A percentile compares a stretch with the other conserved stretches of the same genome.
Evolutionary conservation across 2,113 vertebrate species (phyloP).

Genomic region (Serinus canaria): DNA sequence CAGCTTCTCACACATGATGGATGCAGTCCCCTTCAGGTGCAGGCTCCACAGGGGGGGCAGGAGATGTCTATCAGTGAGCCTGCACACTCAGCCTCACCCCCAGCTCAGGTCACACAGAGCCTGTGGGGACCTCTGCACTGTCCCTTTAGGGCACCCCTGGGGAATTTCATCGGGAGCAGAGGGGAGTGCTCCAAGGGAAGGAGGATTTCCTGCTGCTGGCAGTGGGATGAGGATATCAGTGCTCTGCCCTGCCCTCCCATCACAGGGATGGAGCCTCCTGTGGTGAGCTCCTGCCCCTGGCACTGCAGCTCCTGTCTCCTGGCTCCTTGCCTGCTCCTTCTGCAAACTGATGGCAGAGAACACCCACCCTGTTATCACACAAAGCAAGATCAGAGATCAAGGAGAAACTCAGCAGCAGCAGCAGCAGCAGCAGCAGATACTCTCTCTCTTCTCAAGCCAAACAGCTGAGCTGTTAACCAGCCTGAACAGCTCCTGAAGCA

Average conservation of each 20-base stretch:
- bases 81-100: background rate
- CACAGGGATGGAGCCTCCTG: background rate
- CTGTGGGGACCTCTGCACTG: background rate
- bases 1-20: background rate
- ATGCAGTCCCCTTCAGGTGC: background rate
- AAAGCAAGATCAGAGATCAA: slow-evolving; percentile 28
- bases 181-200: background rate
- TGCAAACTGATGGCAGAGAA: background rate
- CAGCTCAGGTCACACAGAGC: accelerated
- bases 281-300: background rate
- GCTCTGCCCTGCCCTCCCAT: background rate
- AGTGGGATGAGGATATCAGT: background rate
- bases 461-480: slow-evolving; percentile 33
- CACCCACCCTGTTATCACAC: slow-evolving; percentile 14
- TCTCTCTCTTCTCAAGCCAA: slow-evolving; percentile 52
- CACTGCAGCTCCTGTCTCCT: background rate
- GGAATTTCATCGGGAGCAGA: background rate
- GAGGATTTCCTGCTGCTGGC: background rate
- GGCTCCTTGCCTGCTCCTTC: slow-evolving; percentile 1
- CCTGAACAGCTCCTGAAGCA: background rate
- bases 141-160: background rate
- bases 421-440: background rate
- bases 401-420: background rate
- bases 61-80: background rate
- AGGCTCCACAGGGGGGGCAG: background rate